phyloP scores from a whole-genome alignment of 2,888 invertebrate species.

The Anoplius nigerrimus region DNA sequence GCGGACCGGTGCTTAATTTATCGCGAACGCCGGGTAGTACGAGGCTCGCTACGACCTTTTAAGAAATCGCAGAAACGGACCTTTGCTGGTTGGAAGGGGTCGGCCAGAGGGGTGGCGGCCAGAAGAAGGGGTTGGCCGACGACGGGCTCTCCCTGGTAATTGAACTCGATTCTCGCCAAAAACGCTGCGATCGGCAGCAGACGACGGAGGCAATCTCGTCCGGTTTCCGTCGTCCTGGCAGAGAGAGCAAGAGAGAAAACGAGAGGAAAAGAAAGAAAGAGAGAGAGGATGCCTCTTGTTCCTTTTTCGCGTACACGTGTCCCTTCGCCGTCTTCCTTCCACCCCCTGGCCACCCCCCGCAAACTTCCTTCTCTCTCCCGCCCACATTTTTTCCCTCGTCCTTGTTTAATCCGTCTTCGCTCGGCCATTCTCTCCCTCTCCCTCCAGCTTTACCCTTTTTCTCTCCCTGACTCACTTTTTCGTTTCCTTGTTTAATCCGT shows the following conservation, averaged over 20 bases:
- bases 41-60: neutral
- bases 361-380: neutral
- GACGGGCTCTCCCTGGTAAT: constrained; percentile 40
- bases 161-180: constrained; percentile 40
- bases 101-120: constrained; percentile 18
- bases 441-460: neutral
- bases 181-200: constrained; percentile 34
- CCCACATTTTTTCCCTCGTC: constrained; percentile 4
- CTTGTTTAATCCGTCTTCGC: too few species aligned
- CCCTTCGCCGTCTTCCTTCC: constrained; percentile 38
- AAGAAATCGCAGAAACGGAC: neutral
- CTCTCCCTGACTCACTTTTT: constrained; percentile 10
- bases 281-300: constrained; percentile 20
- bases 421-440: constrained; percentile 7
- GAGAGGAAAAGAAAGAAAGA: too few species aligned
- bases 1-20: too few species aligned
- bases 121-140: too few species aligned
- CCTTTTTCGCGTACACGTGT: constrained; percentile 48
- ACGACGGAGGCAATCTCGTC: constrained; percentile 57
- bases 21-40: too few species aligned
- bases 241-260: too few species aligned
- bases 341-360: constrained; percentile 11
- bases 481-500: constrained; percentile 4
- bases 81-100: neutral
- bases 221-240: constrained; percentile 39